Base-by-base conservation (phyloP, 2,113 vertebrate species). In the Probosciger aterrimus region DNA sequence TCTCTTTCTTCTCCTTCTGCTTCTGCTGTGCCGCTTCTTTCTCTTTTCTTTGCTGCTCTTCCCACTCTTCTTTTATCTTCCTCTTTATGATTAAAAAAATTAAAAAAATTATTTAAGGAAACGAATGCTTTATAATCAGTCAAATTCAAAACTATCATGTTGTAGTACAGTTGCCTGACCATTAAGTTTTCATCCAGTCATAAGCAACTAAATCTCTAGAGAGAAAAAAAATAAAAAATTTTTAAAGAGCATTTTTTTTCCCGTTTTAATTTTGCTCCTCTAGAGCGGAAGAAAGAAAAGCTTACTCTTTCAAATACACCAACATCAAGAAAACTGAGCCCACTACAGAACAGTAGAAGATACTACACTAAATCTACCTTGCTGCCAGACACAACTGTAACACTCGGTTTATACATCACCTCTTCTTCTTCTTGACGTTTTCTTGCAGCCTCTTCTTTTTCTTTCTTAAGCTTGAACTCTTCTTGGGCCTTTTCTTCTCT, bases 11-110 rank as follows among this genome's bases (percentile, higher is more conserved):
- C 98, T 99, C 98, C 97, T 98, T 98, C 43, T 97, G 98, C 89
- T 98, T 99, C 96, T 99, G 98, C 81, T 99, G 98, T 84, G 97
- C 98, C 55, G 97, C 98, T 79, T 99, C 98, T 96, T 97, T 97
- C 74, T 99, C 99, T 98, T 97, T 99, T 82, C 84, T 98, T 97
- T 99, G 99, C 77, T 99, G 98, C 52, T 98, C 98, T 95, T 99
- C 99, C 99, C 99, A 99, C 98, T 99, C 99, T 97, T 99, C 99
- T 96, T 98, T 99, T 97, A 99, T 99, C 93, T 98, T 98, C 88
- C 97, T 98, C 99, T 99, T 98, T 73, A 92, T 60, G 55, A 95
- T 16, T 67, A 68, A 67, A 86, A 80, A 67, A 57, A 1, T 18
- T 2, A 18, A 60, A 71, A n/a, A 19, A 63, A 60, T 52, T 55